phyloP scores from a whole-genome alignment of 2,888 invertebrate genomes.

The Rhogogaster chlorosoma region DNA sequence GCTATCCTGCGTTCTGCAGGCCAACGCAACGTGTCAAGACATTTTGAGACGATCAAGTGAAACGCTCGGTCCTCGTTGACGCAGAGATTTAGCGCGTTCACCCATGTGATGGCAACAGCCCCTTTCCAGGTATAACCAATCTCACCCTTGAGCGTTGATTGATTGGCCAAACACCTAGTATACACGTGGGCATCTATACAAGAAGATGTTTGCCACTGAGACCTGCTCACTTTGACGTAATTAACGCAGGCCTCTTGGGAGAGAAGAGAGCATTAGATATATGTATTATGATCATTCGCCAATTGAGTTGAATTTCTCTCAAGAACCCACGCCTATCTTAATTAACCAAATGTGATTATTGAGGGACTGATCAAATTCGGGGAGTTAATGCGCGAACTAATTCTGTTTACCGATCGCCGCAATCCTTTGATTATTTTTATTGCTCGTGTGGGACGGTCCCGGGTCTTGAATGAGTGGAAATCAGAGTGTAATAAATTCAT shows the following conservation, averaged over 20 bases:
- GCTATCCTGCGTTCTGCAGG: background rate
- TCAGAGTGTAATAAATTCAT: background rate
- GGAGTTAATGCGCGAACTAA: background rate
- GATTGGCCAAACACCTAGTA: constrained; percentile 31
- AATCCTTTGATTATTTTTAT: background rate
- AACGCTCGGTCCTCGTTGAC: background rate
- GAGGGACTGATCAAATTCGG: background rate
- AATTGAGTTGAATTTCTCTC: background rate
- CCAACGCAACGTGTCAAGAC: background rate
- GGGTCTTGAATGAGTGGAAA: background rate
- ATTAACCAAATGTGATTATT: constrained; percentile 1
- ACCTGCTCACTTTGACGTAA: background rate
- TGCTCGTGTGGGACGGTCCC: background rate
- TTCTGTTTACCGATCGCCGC: background rate
- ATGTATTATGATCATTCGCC: background rate
- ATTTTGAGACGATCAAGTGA: constrained; percentile 32
- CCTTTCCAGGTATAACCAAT: constrained; percentile 9
- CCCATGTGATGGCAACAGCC: constrained; percentile 12
- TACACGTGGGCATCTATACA: background rate
- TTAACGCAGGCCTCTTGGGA: background rate
- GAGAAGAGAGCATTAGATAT: background rate
- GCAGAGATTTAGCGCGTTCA: constrained; percentile 33
- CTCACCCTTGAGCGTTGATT: constrained; percentile 38
- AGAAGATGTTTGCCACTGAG: constrained; percentile 7
- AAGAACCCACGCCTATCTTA: background rate